Conservation (phyloP, 1,140 invertebrate species). For the Littorina saxatilis region DNA sequence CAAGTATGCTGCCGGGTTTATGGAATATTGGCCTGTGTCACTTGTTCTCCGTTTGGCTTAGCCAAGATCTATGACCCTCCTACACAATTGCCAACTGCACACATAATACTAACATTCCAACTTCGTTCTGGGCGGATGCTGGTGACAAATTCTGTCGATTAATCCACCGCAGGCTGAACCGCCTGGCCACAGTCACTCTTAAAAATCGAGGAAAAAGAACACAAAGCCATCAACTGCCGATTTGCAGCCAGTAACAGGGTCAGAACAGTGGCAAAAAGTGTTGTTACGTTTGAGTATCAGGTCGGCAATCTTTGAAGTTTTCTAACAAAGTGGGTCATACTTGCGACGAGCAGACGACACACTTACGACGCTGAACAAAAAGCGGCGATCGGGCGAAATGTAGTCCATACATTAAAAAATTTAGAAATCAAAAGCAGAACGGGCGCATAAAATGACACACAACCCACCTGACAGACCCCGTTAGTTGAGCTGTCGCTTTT, state of each 20-base stretch:
- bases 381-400: background rate
- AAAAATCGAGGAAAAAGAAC: background rate
- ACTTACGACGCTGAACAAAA: background rate
- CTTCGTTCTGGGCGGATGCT: slow-evolving; percentile 5
- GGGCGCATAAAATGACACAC: background rate
- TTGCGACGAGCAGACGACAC: slow-evolving; percentile 20
- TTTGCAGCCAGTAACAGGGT: background rate
- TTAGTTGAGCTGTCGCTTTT: background rate
- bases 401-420: background rate
- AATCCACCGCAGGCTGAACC: background rate
- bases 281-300: background rate
- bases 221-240: background rate
- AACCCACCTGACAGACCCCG: slow-evolving; percentile 18
- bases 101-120: background rate
- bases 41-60: background rate
- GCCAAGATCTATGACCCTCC: background rate
- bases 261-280: background rate
- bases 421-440: background rate
- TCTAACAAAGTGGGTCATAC: slow-evolving; percentile 15
- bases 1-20: background rate
- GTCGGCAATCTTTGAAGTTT: slow-evolving; percentile 21
- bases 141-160: background rate
- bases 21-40: background rate
- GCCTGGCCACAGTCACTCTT: too few species aligned
- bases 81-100: background rate